Evolutionary conservation across 2,113 vertebrate species (phyloP).

Genomic region (Chlamydotis undulata): DNA sequence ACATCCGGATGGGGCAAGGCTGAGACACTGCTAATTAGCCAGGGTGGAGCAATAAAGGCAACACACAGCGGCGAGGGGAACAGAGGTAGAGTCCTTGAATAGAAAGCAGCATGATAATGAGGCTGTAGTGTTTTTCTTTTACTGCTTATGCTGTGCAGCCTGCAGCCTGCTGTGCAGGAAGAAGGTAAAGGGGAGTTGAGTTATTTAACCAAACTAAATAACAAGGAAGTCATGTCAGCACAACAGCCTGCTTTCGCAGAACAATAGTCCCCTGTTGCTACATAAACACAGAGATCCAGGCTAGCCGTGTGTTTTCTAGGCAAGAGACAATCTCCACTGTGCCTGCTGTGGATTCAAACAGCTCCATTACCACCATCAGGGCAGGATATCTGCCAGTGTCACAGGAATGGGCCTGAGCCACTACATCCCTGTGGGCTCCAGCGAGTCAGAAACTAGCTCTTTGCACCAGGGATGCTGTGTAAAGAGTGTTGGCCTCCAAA

Average conservation of each 20-base stretch:
- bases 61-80: background rate
- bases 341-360: conserved; percentile 55
- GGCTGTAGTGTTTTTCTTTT: conserved; percentile 62
- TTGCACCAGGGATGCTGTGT: background rate
- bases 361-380: background rate
- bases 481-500: background rate
- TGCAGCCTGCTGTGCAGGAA: conserved; percentile 68
- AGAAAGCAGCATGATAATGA: conserved; percentile 68
- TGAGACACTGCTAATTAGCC: conserved; percentile 31
- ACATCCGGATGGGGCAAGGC: conserved; percentile 11
- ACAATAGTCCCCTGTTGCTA: conserved; percentile 73
- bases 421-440: background rate
- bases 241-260: conserved; percentile 67
- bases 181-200: conserved; percentile 74
- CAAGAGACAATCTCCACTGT: conserved; percentile 58
- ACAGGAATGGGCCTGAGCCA: conserved; percentile 18
- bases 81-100: conserved; percentile 48
- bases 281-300: conserved; percentile 64
- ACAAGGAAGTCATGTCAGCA: conserved; percentile 70
- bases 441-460: background rate
- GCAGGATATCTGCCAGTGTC: conserved; percentile 35
- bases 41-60: conserved; percentile 42
- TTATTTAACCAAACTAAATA: conserved; percentile 78
- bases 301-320: conserved; percentile 65
- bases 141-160: conserved; percentile 63